These are phyloP conservation scores for Drosophila anomalipes DNA, from an alignment of 2,888 invertebrate species.

Conservation along the genomic window DNA sequence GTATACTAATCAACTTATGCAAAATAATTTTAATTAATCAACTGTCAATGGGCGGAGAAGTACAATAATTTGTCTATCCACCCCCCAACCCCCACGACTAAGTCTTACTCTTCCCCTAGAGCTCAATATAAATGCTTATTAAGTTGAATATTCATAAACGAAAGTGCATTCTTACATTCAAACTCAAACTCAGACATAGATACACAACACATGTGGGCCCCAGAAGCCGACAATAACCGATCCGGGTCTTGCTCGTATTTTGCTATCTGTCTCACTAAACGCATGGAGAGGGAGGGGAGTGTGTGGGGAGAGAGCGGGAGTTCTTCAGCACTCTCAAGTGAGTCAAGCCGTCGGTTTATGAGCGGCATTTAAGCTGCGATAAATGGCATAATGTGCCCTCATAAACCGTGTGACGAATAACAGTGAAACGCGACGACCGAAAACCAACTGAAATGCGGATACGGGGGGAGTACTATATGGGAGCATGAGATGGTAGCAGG, in stretches of 20 bases:
- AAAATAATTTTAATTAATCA: slow-evolving; percentile 21
- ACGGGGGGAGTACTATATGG: not conserved
- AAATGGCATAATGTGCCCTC: slow-evolving; percentile 78
- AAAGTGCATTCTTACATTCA: slow-evolving; percentile 42
- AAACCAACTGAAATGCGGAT: not conserved
- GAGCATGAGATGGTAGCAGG: slow-evolving; percentile 5
- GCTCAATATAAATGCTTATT: slow-evolving; percentile 32
- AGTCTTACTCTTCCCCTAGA: not conserved
- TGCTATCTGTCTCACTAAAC: slow-evolving; percentile 2
- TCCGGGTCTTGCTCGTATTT: slow-evolving; percentile 37
- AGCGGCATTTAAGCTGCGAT: slow-evolving; percentile 77
- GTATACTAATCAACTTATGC: slow-evolving; percentile 1
- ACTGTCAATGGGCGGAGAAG: slow-evolving; percentile 1
- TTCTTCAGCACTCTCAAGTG: slow-evolving; percentile 46
- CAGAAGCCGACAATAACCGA: slow-evolving; percentile 17
- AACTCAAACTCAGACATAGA: slow-evolving; percentile 7
- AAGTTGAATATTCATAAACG: slow-evolving; percentile 49
- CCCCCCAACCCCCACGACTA: not conserved
- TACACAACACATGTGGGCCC: slow-evolving; percentile 30
- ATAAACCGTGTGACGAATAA: slow-evolving; percentile 70
- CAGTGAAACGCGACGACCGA: slow-evolving; percentile 15
- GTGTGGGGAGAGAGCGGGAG: not conserved
- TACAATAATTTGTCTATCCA: slow-evolving; percentile 3
- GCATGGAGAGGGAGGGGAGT: not conserved
- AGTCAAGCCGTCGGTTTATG: slow-evolving; percentile 65